Conservation (phyloP, 2,113 vertebrate genomes). For the Lasiurus cinereus region DNA sequence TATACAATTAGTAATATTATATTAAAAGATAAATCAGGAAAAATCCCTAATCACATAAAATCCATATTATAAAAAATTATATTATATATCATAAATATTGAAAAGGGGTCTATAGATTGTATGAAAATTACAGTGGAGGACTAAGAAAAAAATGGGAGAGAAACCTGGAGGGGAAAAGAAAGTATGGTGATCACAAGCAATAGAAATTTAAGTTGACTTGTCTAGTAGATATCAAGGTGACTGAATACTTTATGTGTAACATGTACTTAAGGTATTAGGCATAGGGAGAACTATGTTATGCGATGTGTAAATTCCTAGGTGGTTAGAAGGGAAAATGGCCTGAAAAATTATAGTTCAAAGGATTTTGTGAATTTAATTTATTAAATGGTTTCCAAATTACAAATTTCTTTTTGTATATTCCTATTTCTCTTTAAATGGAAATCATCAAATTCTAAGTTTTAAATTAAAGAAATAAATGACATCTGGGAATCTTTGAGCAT, state of each 20-base stretch:
- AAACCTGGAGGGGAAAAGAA: neutral
- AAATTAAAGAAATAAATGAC: conserved; percentile 21
- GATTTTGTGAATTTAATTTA: neutral
- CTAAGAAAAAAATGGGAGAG: neutral
- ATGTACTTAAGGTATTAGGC: neutral
- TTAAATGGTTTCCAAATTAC: neutral
- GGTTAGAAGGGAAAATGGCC: neutral
- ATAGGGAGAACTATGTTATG: neutral
- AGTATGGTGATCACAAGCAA: neutral
- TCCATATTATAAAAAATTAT: neutral
- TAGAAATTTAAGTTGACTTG: neutral
- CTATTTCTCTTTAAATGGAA: neutral
- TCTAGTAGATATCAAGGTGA: neutral
- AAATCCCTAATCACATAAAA: neutral
- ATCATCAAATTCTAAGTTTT: neutral
- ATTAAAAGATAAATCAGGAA: conserved; percentile 11
- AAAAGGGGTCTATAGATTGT: neutral
- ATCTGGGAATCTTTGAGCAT: neutral
- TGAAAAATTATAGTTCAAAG: conserved; percentile 41
- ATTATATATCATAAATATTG: conserved; percentile 9
- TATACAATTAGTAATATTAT: neutral
- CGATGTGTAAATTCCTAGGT: neutral
- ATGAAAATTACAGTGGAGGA: conserved; percentile 10
- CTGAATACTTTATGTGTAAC: neutral
- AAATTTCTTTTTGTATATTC: neutral